phyloP scores from a whole-genome alignment of 2,113 vertebrate species.

The Crotalus viridis region DNA sequence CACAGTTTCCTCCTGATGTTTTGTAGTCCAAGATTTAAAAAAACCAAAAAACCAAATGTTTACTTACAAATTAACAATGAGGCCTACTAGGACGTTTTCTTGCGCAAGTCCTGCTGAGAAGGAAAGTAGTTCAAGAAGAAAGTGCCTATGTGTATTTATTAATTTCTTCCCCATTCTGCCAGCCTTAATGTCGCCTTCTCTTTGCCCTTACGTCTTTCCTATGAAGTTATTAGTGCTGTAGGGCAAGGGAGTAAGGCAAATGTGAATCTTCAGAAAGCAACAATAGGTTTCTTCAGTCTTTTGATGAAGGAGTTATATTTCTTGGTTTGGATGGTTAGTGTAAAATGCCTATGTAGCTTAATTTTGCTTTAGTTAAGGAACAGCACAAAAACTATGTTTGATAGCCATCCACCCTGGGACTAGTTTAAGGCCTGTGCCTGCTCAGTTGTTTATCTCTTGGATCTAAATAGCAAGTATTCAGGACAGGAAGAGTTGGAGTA shows the following conservation, averaged over 20 bases:
- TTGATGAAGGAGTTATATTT: background rate
- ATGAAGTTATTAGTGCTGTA: background rate
- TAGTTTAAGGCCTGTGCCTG: background rate
- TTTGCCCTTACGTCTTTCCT: background rate
- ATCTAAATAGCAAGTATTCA: background rate
- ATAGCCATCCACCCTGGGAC: background rate
- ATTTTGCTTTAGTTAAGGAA: background rate
- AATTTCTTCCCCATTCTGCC: background rate
- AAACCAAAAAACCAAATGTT: background rate
- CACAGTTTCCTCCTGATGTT: background rate
- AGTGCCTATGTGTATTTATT: background rate
- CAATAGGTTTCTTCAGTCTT: background rate
- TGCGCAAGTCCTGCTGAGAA: background rate
- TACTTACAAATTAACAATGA: background rate
- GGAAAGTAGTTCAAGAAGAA: background rate
- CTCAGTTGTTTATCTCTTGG: background rate
- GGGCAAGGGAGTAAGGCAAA: background rate
- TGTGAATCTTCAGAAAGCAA: background rate
- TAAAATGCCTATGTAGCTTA: background rate
- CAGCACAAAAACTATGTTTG: background rate
- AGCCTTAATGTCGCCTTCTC: background rate
- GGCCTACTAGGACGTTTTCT: background rate
- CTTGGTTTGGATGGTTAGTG: background rate
- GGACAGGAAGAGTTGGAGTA: background rate
- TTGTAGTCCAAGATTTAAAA: background rate